Conservation (phyloP, 2,113 vertebrate genomes). For the Aphelocoma coerulescens region DNA sequence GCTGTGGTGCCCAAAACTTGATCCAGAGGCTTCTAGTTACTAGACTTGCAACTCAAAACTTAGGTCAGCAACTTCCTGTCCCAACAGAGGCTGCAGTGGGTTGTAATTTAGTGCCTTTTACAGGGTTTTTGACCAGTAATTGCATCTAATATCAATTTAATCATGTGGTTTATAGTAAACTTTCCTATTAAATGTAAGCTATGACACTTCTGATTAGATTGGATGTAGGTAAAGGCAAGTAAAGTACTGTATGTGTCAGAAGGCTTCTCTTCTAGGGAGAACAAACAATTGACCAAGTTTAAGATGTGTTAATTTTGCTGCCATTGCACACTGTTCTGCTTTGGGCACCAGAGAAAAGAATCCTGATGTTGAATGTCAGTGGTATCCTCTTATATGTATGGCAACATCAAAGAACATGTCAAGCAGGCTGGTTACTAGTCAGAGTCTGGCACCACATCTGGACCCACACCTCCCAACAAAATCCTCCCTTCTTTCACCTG, state of each 20-base stretch:
- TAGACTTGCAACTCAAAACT: background rate
- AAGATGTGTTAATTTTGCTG: background rate
- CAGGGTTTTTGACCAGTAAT: background rate
- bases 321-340: background rate
- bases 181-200: background rate
- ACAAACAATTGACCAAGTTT: background rate
- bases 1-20: background rate
- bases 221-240: background rate
- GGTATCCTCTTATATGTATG: background rate
- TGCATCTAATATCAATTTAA: background rate
- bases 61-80: background rate
- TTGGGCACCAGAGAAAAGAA: background rate
- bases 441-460: background rate
- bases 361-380: background rate
- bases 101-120: background rate
- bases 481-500: background rate
- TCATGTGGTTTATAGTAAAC: background rate
- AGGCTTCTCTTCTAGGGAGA: background rate
- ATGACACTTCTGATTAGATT: background rate
- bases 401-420: rapidly evolving
- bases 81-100: background rate
- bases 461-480: background rate
- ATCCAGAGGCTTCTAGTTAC: background rate
- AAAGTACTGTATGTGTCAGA: background rate
- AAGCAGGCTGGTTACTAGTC: background rate